These are phyloP conservation scores for Trisateles emortualis DNA, from an alignment of 2,888 invertebrate genomes.

Conservation along the genomic window DNA sequence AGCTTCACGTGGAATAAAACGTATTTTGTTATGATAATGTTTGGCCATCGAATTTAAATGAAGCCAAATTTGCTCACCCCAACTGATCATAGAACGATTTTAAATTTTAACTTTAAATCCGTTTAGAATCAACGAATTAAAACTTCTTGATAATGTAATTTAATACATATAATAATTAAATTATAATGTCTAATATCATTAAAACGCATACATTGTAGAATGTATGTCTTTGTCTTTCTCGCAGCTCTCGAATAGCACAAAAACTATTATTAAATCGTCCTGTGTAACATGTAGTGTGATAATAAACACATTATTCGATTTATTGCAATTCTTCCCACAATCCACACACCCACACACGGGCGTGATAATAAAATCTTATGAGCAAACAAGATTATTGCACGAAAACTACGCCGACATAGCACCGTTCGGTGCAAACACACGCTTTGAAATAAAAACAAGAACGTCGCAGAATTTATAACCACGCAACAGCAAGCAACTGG, in stretches of 20 bases:
- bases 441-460: constrained; percentile 75
- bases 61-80: constrained; percentile 33
- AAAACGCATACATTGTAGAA: background rate
- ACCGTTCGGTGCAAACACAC: constrained; percentile 59
- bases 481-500: constrained; percentile 68
- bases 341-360: constrained; percentile 21
- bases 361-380: constrained; percentile 41
- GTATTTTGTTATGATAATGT: constrained; percentile 38
- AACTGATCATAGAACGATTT: constrained; percentile 12
- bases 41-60: constrained; percentile 38
- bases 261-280: background rate
- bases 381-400: constrained; percentile 46
- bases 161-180: background rate
- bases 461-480: constrained; percentile 72
- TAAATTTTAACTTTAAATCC: constrained; percentile 6
- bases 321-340: constrained; percentile 29
- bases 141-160: background rate
- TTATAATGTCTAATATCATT: background rate
- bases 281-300: constrained; percentile 6
- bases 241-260: background rate
- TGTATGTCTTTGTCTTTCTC: background rate
- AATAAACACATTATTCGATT: constrained; percentile 19
- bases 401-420: constrained; percentile 46
- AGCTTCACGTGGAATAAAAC: constrained; percentile 28
- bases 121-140: background rate